These are phyloP conservation scores for Trididemnum nubilum DNA, from an alignment of 23 tunicate genomes.

Conservation along the genomic window DNA sequence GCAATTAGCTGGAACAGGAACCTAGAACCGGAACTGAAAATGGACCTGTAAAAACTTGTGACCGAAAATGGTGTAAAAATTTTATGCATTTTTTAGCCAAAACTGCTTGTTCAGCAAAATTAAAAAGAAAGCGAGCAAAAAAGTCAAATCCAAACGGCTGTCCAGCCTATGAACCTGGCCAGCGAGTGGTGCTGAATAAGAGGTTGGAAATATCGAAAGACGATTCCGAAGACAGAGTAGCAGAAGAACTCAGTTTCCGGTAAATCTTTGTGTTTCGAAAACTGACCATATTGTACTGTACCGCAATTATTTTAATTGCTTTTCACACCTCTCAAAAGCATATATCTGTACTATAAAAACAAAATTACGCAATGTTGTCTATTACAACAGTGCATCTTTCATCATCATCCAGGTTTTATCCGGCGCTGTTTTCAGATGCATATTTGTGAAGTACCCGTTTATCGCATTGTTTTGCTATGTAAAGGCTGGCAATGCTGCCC, in stretches of 20 bases:
- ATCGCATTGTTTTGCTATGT: too few relatives aligned
- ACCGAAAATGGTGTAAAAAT: neutral
- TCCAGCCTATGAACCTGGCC: constrained; percentile 71
- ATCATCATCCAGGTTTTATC: too few relatives aligned
- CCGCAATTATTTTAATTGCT: too few relatives aligned
- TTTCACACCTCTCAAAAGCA: too few relatives aligned
- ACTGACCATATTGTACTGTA: neutral
- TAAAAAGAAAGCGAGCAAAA: constrained; percentile 52
- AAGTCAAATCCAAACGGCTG: constrained; percentile 35
- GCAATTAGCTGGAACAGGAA: too few relatives aligned
- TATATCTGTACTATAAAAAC: too few relatives aligned
- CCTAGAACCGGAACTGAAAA: too few relatives aligned
- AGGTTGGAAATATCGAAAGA: constrained; percentile 33
- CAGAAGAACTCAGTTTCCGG: constrained; percentile 81
- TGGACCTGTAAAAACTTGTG: neutral
- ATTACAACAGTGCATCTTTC: too few relatives aligned
- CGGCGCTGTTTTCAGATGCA: too few relatives aligned
- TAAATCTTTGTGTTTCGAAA: neutral
- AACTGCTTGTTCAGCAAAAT: neutral
- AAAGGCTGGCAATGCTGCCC: too few relatives aligned
- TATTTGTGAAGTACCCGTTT: too few relatives aligned
- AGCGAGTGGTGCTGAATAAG: constrained; percentile 61
- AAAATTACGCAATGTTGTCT: too few relatives aligned
- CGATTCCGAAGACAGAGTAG: constrained; percentile 76
- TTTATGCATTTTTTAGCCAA: neutral